Percentiles rank a stretch among this genome's conserved stretches.
Evolutionary conservation across 2,113 vertebrate species (phyloP).

Genomic region (Gavia stellata): DNA sequence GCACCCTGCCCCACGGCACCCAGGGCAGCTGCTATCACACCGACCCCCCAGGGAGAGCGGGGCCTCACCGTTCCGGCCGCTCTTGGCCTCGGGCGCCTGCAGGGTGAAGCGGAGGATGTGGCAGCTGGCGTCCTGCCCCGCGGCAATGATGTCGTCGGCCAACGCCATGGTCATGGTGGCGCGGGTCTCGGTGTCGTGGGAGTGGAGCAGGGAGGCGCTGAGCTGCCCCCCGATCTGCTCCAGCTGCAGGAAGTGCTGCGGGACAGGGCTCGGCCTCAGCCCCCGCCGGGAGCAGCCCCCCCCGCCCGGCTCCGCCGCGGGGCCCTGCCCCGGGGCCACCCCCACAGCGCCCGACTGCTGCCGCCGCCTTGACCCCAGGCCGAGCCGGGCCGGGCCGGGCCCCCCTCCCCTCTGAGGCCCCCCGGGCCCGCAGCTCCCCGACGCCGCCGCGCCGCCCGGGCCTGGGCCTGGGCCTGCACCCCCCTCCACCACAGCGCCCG

Average conservation of each 20-base stretch:
- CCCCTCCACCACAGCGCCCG: background rate
- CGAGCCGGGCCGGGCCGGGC: no score
- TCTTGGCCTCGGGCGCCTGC: background rate
- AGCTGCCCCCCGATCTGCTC: slow-evolving; percentile 78
- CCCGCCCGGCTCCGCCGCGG: background rate
- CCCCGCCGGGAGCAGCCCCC: no score
- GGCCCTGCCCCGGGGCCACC: no score
- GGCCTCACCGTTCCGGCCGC: slow-evolving; percentile 69
- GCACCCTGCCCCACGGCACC: background rate
- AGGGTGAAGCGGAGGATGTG: slow-evolving; percentile 79
- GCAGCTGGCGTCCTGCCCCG: slow-evolving; percentile 89
- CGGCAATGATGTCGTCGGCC: slow-evolving; percentile 82
- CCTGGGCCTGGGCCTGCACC: no score
- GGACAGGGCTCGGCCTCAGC: background rate
- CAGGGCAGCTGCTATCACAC: no score
- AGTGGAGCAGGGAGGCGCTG: slow-evolving; percentile 84
- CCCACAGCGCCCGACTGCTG: no score
- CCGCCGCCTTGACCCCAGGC: no score
- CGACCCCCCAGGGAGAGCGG: fast-evolving
- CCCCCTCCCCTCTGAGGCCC: no score
- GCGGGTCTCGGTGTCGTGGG: slow-evolving; percentile 84
- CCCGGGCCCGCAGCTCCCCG: no score
- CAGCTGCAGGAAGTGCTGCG: slow-evolving; percentile 88
- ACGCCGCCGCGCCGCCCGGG: no score
- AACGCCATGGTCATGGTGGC: slow-evolving; percentile 94